Conservation (phyloP, 2,797 vertebrate genomes). For the Propithecus perrieri region DNA sequence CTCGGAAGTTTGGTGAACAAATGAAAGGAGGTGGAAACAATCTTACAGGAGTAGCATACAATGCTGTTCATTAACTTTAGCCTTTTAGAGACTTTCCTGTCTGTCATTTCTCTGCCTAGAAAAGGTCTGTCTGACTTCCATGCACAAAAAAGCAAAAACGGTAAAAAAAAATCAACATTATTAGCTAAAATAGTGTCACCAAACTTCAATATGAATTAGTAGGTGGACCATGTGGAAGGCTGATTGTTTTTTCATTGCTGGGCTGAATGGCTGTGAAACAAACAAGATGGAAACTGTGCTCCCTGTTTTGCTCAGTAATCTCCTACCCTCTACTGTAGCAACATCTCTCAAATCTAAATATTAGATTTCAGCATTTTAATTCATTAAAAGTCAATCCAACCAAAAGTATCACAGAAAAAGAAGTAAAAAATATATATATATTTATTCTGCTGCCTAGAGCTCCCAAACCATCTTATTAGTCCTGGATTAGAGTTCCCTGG, state of each 20-base stretch:
- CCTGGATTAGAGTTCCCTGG: not conserved
- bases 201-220: not conserved
- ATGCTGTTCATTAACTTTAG: not conserved
- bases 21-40: not conserved
- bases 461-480: not conserved
- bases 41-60: not conserved
- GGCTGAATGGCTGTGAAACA: not conserved
- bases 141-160: not conserved
- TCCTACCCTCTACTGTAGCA: not conserved
- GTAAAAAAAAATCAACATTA: not conserved
- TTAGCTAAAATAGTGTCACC: not conserved
- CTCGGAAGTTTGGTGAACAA: not conserved
- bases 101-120: not conserved
- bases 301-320: fast-evolving
- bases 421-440: not conserved
- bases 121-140: not conserved
- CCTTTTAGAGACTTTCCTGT: not conserved
- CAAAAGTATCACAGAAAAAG: not conserved
- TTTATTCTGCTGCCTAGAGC: not conserved
- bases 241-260: not conserved
- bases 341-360: not conserved
- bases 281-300: not conserved
- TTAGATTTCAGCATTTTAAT: not conserved
- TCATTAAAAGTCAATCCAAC: not conserved
- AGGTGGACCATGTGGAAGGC: not conserved